These are phyloP conservation scores for Megalops cyprinoides DNA, from an alignment of 2,797 vertebrate species.

Conservation along the genomic window DNA sequence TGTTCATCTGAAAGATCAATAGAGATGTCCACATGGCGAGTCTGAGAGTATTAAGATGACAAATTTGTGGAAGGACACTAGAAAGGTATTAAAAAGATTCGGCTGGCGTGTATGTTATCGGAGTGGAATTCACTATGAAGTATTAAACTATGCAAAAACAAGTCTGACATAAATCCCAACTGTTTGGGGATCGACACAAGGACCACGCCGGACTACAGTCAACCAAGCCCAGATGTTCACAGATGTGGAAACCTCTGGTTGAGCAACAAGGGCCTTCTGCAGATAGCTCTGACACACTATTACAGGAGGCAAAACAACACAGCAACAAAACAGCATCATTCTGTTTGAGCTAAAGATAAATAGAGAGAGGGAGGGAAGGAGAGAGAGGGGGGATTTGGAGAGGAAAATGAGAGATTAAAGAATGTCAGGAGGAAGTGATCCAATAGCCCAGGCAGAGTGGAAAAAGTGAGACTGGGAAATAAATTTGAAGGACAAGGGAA, in stretches of 20 bases:
- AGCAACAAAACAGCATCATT: background rate
- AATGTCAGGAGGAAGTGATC: conserved; percentile 7
- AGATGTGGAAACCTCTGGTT: background rate
- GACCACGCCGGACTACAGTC: background rate
- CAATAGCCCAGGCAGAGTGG: background rate
- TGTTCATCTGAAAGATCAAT: background rate
- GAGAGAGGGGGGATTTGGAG: background rate
- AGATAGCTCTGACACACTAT: background rate
- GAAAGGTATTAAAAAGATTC: background rate
- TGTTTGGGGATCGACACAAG: background rate
- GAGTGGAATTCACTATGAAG: background rate
- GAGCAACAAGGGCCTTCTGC: background rate
- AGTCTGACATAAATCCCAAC: background rate
- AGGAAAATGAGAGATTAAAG: background rate
- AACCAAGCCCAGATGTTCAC: background rate
- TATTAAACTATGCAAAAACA: background rate
- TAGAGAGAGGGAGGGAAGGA: background rate
- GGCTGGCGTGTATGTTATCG: background rate
- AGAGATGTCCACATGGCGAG: background rate
- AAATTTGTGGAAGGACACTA: background rate
- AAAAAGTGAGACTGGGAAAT: conserved; percentile 7
- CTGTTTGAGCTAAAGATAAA: background rate
- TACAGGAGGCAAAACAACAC: background rate
- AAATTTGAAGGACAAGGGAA: conserved; percentile 16
- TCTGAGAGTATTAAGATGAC: background rate